A percentile compares a stretch with the other conserved stretches of the same genome.
phyloP scores from a whole-genome alignment of 1,140 invertebrate genomes.

The Drosophila bocqueti region DNA sequence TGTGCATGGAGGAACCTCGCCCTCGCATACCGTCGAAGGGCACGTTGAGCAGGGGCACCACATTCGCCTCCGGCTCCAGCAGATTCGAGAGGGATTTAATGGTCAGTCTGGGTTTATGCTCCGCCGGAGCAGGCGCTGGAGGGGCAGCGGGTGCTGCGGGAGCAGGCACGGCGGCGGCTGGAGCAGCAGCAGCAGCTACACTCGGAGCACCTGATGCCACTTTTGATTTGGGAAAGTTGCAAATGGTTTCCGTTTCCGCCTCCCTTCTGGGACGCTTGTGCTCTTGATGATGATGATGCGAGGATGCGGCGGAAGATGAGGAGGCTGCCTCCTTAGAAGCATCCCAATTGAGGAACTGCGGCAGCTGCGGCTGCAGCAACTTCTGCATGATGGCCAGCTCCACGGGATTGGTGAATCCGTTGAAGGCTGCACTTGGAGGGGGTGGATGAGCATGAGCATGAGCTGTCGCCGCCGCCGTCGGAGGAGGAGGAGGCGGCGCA shows the following conservation, averaged over 20 bases:
- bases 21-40: constrained; percentile 68
- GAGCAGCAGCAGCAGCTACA: constrained; percentile 14
- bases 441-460: constrained; percentile 5
- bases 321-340: constrained; percentile 31
- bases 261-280: constrained; percentile 66
- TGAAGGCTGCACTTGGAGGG: constrained; percentile 20
- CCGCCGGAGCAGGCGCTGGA: constrained; percentile 45
- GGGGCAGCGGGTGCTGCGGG: constrained; percentile 3
- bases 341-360: constrained; percentile 53
- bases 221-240: constrained; percentile 35
- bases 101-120: constrained; percentile 86
- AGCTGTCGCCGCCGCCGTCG: constrained; percentile 7
- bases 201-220: constrained; percentile 5
- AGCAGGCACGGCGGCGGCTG: constrained; percentile 12
- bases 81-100: constrained; percentile 88
- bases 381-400: constrained; percentile 90
- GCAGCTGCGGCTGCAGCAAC: constrained; percentile 80
- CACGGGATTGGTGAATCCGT: constrained; percentile 86
- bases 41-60: constrained; percentile 69
- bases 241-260: constrained; percentile 34
- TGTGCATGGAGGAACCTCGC: constrained; percentile 33
- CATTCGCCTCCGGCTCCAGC: constrained; percentile 85
- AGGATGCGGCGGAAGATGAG: constrained; percentile 66
- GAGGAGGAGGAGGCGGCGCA: not conserved
- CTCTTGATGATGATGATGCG: constrained; percentile 66